Conservation (phyloP, 2,888 invertebrate genomes). For the Euclidia mi region DNA sequence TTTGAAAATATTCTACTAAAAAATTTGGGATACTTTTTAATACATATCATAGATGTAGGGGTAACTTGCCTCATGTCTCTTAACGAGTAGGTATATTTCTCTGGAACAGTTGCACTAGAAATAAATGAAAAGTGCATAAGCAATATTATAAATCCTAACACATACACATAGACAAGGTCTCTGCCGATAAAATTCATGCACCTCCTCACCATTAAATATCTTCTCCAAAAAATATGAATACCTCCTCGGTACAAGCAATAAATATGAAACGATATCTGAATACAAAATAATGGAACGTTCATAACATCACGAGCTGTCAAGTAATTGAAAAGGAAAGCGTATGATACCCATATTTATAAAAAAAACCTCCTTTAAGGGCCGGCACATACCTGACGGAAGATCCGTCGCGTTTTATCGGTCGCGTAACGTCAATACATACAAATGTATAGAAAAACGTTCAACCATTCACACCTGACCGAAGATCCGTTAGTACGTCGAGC, state of each 20-base stretch:
- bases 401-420: too few relatives aligned
- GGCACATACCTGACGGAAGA: too few relatives aligned
- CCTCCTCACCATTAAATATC: conserved; percentile 15
- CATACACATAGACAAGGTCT: not conserved
- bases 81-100: too few relatives aligned
- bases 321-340: conserved; percentile 71
- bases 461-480: too few relatives aligned
- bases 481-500: too few relatives aligned
- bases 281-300: conserved; percentile 47
- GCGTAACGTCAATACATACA: too few relatives aligned
- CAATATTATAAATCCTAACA: not conserved
- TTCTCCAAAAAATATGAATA: conserved; percentile 24
- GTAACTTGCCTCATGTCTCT: too few relatives aligned
- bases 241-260: conserved; percentile 36
- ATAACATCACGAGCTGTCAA: conserved; percentile 60
- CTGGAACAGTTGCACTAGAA: too few relatives aligned
- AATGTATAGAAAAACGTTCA: too few relatives aligned
- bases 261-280: conserved; percentile 47
- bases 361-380: conserved; percentile 73
- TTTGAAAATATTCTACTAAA: too few relatives aligned
- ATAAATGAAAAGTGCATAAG: conserved; percentile 13
- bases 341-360: conserved; percentile 72
- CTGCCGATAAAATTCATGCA: conserved; percentile 5
- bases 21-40: too few relatives aligned
- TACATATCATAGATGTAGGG: too few relatives aligned